A percentile compares a stretch with the other conserved stretches of the same genome.
These are phyloP conservation scores for Myodes glareolus DNA, from an alignment of 2,113 vertebrate species.

Conservation along the genomic window DNA sequence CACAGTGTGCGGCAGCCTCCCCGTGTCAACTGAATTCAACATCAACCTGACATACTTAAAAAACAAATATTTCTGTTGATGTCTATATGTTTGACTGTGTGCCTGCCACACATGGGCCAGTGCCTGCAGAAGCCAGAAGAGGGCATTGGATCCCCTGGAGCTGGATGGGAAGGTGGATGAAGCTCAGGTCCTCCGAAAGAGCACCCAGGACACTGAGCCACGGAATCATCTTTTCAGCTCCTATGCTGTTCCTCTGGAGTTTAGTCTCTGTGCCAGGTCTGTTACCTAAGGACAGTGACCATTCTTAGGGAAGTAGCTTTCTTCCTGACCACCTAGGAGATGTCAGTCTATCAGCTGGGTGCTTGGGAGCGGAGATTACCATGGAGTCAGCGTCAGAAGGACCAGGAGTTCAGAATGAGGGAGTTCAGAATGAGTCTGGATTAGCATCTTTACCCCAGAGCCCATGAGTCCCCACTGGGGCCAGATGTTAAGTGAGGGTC, in stretches of 20 bases:
- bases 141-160: not conserved
- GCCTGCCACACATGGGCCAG: not conserved
- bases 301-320: not conserved
- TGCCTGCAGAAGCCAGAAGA: not conserved
- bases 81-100: not conserved
- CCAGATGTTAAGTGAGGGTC: not conserved
- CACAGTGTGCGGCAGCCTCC: not conserved
- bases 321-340: not conserved
- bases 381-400: not conserved
- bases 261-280: not conserved
- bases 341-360: not conserved
- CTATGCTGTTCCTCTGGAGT: not conserved
- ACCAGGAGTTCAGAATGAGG: not conserved
- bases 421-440: fast-evolving
- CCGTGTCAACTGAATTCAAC: not conserved
- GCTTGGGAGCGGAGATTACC: not conserved
- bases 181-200: not conserved
- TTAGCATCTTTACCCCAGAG: not conserved
- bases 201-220: too few relatives aligned
- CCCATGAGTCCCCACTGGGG: not conserved
- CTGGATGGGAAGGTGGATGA: not conserved
- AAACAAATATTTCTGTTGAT: not conserved
- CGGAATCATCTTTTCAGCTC: not conserved
- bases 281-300: not conserved
- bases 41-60: not conserved